phyloP scores from a whole-genome alignment of 2,888 invertebrate species.

The Microdon myrmicae region DNA sequence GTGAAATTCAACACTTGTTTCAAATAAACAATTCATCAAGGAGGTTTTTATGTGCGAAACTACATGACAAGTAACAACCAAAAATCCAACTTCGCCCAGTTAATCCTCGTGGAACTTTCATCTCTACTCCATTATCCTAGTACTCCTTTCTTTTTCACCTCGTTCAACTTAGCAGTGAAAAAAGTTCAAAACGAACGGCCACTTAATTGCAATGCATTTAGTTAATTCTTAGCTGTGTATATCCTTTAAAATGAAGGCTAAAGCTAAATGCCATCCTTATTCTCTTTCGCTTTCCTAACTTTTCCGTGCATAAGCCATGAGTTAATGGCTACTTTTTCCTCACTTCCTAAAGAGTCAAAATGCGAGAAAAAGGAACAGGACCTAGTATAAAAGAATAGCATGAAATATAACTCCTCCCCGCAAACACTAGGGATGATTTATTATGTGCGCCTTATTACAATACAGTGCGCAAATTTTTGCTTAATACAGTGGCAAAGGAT shows the following conservation, averaged over 20 bases:
- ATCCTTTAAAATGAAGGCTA: conserved; percentile 28
- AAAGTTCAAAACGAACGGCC: conserved; percentile 38
- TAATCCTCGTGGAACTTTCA: too few relatives aligned
- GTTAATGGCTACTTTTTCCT: conserved; percentile 34
- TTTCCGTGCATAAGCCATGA: conserved; percentile 28
- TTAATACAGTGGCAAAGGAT: conserved; percentile 44
- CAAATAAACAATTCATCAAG: too few relatives aligned
- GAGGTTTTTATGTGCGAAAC: too few relatives aligned
- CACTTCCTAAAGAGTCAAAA: conserved; percentile 1
- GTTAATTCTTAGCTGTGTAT: conserved; percentile 42
- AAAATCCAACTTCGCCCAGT: too few relatives aligned
- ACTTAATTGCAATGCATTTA: conserved; percentile 48
- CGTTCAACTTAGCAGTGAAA: too few relatives aligned
- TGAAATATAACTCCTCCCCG: conserved; percentile 19
- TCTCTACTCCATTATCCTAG: too few relatives aligned
- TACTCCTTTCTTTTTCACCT: too few relatives aligned
- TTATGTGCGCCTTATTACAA: conserved; percentile 48
- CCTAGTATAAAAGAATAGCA: conserved; percentile 18
- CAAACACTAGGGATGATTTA: conserved; percentile 46
- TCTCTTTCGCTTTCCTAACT: conserved; percentile 33
- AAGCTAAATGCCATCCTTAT: conserved; percentile 3
- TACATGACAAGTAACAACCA: too few relatives aligned
- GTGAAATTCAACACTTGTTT: too few relatives aligned
- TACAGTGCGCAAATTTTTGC: conserved; percentile 39
- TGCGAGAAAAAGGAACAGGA: conserved; percentile 5